Base-by-base conservation (phyloP, 2,888 invertebrate species). In the Apotomis turbidana region DNA sequence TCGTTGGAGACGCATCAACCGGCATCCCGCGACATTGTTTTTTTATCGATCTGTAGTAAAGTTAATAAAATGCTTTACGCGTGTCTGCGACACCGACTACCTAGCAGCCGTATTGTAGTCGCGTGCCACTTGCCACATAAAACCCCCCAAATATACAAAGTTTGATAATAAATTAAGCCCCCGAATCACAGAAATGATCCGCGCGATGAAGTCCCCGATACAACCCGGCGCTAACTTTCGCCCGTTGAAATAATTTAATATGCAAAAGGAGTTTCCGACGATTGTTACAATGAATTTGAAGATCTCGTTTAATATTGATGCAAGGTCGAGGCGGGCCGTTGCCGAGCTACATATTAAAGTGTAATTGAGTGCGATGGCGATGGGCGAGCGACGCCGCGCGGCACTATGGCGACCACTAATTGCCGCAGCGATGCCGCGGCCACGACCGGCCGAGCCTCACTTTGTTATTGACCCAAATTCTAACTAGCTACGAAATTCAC, bases 221-320 rank as follows among this genome's bases (percentile, higher is more conserved):
- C 61, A 8, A 8, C 61, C 52, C 64, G n/a, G 13, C 52, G 4
- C 63, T 52, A 59, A 70, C 44, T 70, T 59, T 57, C 15, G 49
- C 36, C 66, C 41, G 58, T 10, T 41, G 41, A 41, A 61, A 71
- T 55, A 27, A 71, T 67, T 67, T 61, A 61, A 71, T 67, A 71
- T 71, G 71, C 66, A 67, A 71, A 71, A 71, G 71, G 61, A 71
- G 57, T 68, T 68, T 61, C 67, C 71, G 57, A 57, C 61, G 71
- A 71, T 71, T 67, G 67, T 62, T 44, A 71, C 67, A 62, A 71
- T 71, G 67, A 71, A 71, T 71, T 71, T 71, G 61, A 71, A 71
- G 71, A 71, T 67, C 67, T 62, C 61, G 51, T 71, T 71, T 61
- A 71, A 67, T 71, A 71, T 67, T 71, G 49, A 55, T 67, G 61